These are phyloP conservation scores for Cecropterus lyciades DNA, from an alignment of 1,140 invertebrate species.

Conservation along the genomic window DNA sequence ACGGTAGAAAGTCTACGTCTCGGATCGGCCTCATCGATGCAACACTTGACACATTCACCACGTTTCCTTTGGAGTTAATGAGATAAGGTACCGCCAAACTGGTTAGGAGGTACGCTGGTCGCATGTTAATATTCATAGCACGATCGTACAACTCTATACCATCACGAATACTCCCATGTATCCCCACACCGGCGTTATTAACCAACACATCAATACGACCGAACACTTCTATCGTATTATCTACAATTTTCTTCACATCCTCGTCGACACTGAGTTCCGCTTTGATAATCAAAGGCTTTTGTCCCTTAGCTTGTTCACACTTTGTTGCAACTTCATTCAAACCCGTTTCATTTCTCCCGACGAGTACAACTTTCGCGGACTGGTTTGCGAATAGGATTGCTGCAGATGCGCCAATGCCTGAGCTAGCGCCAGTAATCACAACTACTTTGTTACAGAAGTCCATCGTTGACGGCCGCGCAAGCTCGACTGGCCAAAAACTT, in stretches of 20 bases:
- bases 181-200: conserved; percentile 49
- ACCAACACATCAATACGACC: conserved; percentile 52
- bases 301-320: conserved; percentile 46
- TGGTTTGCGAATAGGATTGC: conserved; percentile 48
- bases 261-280: conserved; percentile 47
- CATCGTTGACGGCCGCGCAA: conserved; percentile 34
- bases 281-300: conserved; percentile 41
- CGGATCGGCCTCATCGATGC: conserved; percentile 38
- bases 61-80: conserved; percentile 49
- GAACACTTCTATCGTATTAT: conserved; percentile 44
- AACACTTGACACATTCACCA: conserved; percentile 54
- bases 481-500: conserved; percentile 21
- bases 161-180: conserved; percentile 41
- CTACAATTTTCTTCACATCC: conserved; percentile 44
- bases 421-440: conserved; percentile 50
- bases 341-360: conserved; percentile 47
- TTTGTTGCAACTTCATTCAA: conserved; percentile 40
- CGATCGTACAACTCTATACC: conserved; percentile 45
- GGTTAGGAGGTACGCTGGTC: conserved; percentile 48
- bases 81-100: conserved; percentile 48
- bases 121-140: conserved; percentile 47
- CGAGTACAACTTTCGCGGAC: conserved; percentile 49
- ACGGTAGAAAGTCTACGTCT: conserved; percentile 40
- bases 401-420: conserved; percentile 45
- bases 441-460: conserved; percentile 51